A percentile compares a stretch with the other conserved stretches of the same genome.
phyloP scores from a whole-genome alignment of 2,113 vertebrate genomes.

The Phyllopteryx taeniolatus region DNA sequence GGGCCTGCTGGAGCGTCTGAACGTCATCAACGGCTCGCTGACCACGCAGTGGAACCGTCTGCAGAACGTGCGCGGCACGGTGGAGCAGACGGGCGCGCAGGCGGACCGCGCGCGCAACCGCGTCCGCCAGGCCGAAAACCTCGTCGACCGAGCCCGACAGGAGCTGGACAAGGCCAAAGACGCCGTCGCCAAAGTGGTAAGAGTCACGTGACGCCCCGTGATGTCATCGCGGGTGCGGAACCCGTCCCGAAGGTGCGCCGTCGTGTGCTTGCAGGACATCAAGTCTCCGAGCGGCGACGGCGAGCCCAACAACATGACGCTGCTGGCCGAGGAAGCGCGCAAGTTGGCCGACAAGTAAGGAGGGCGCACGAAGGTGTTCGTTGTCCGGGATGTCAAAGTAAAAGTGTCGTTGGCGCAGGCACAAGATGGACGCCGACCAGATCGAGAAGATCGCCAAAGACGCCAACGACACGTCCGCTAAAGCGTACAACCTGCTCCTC shows the following conservation, averaged over 20 bases:
- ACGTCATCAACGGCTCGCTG: conserved; percentile 83
- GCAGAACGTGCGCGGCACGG: conserved; percentile 84
- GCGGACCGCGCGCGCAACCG: conserved; percentile 79
- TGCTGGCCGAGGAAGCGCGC: conserved; percentile 92
- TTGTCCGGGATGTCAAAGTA: background rate
- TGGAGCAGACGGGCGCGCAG: conserved; percentile 79
- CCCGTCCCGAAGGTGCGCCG: background rate
- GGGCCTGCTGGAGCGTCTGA: conserved; percentile 85
- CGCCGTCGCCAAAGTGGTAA: conserved; percentile 86
- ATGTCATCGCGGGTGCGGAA: background rate
- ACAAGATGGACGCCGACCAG: conserved; percentile 91
- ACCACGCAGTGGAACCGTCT: conserved; percentile 86
- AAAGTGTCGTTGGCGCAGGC: conserved; percentile 65
- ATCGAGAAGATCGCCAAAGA: conserved; percentile 88
- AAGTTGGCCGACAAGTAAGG: conserved; percentile 86
- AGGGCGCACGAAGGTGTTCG: background rate
- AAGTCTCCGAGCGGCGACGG: conserved; percentile 76
- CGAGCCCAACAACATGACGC: conserved; percentile 95
- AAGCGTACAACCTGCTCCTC: conserved; percentile 85
- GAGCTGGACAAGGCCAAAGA: conserved; percentile 88
- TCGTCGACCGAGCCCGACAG: conserved; percentile 82
- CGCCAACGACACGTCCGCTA: conserved; percentile 89
- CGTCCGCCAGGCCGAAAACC: conserved; percentile 77
- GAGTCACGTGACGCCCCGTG: conserved; percentile 10
- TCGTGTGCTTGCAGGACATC: conserved; percentile 75